Base-by-base conservation (phyloP, 2,888 invertebrate genomes). In the Limenitis camilla region DNA sequence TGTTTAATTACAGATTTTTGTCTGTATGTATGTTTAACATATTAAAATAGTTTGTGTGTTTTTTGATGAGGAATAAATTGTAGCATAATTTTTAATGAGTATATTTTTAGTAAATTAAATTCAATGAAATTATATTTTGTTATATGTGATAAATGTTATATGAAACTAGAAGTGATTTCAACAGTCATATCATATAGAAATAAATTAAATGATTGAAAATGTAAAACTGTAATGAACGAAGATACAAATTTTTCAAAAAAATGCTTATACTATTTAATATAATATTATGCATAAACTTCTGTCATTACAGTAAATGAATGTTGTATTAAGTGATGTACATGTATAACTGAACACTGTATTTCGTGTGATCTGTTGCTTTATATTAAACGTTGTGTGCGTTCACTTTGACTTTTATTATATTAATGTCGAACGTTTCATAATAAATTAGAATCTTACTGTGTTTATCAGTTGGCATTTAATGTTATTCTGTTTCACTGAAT, bases 331-430 rank as follows among this genome's bases (percentile, higher is more conserved):
- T 30, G 30, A 36, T 45, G 30, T 30, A 43, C 29, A 33, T 10
- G 19, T 19, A 19, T 19, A 19, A 19, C 19, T 19, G 3, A n/a
- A n/a, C n/a, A n/a, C n/a, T n/a, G n/a, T n/a, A n/a, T n/a, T n/a
- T n/a, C n/a, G 10, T 8, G 10, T 28, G 36, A 30, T 29, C 19
- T 45, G 10, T 44, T 44, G 28, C 45, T 45, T 45, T 30, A 38
- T 45, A 45, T 45, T 45, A 45, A 29, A 45, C 29, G 30, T 45
- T 35, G 35, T 61, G 59, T 40, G 61, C 56, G 1, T 62, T 63
- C 47, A 60, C 60, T 36, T 57, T 59, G 0, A 55, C 53, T 35
- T 55, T 47, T 10, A 41, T 62, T 11, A 19, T 19, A 2, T 19
- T 19, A 19, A 19, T 19, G 2, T 19, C 19, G 3, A 19, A 19